A percentile compares a stretch with the other conserved stretches of the same genome.
phyloP scores from a whole-genome alignment of 1,140 invertebrate species.

The Gryon sp. region DNA sequence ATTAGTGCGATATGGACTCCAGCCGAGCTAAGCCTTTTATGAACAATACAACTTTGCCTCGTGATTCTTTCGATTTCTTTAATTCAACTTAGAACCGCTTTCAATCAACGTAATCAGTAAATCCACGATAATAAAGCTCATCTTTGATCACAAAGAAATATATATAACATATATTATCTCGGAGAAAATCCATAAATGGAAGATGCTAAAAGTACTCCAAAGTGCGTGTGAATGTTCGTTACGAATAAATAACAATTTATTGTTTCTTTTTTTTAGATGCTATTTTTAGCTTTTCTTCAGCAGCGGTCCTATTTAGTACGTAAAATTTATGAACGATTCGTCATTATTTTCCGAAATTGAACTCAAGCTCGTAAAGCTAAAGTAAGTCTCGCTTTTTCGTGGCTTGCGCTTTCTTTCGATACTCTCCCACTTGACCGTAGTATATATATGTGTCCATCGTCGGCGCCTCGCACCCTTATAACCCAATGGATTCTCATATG shows the following conservation, averaged over 20 bases:
- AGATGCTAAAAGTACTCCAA: background rate
- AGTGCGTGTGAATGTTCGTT: slow-evolving; percentile 16
- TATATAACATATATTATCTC: background rate
- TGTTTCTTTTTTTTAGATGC: slow-evolving; percentile 21
- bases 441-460: slow-evolving; percentile 64
- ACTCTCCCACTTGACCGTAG: slow-evolving; percentile 69
- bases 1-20: slow-evolving; percentile 50
- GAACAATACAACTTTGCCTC: slow-evolving; percentile 33
- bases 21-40: slow-evolving; percentile 40
- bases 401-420: slow-evolving; percentile 64
- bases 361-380: slow-evolving; percentile 57
- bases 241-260: slow-evolving; percentile 52
- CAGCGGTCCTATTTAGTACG: slow-evolving; percentile 23
- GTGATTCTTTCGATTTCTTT: background rate
- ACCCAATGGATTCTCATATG: slow-evolving; percentile 79
- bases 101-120: slow-evolving; percentile 37
- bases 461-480: slow-evolving; percentile 65
- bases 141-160: background rate
- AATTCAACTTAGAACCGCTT: background rate
- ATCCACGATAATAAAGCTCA: slow-evolving; percentile 27
- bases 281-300: slow-evolving; percentile 1
- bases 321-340: slow-evolving; percentile 64
- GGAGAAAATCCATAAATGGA: background rate
- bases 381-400: slow-evolving; percentile 56
- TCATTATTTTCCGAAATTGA: slow-evolving; percentile 64